Percentiles rank a stretch among this genome's conserved stretches.
Evolutionary conservation across 2,888 invertebrate genomes (phyloP).

Genomic region (Pediacus dermestoides): DNA sequence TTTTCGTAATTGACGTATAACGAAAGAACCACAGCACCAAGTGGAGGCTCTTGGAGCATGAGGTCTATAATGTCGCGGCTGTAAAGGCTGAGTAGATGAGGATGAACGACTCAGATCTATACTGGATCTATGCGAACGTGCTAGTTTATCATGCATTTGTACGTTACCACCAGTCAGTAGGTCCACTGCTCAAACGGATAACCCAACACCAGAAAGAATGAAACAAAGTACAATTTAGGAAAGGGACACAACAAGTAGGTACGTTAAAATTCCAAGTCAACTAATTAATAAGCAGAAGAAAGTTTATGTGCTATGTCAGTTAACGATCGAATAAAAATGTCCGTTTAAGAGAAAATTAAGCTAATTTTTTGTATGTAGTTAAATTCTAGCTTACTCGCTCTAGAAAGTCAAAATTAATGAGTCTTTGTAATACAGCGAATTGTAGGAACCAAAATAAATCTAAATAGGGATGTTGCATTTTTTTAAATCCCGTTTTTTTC

Average conservation of each 20-base stretch:
- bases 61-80: slow-evolving; percentile 45
- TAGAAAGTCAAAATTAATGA: no score
- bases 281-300: no score
- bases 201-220: slow-evolving; percentile 47
- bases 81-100: slow-evolving; percentile 37
- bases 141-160: slow-evolving; percentile 60
- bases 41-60: slow-evolving; percentile 61
- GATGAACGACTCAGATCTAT: slow-evolving; percentile 42
- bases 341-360: slow-evolving; percentile 3
- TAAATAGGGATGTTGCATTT: no score
- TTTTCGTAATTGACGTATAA: slow-evolving; percentile 70
- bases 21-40: slow-evolving; percentile 78
- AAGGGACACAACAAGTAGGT: slow-evolving; percentile 14
- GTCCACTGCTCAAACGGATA: slow-evolving; percentile 54
- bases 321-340: neutral
- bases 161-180: slow-evolving; percentile 67
- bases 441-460: no score
- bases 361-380: no score
- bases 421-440: no score
- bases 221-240: slow-evolving; percentile 42
- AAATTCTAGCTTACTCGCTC: no score
- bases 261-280: no score
- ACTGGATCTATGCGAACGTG: slow-evolving; percentile 38
- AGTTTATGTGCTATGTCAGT: slow-evolving; percentile 5
- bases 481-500: no score